Base-by-base conservation (phyloP, 2,797 vertebrate genomes). In the Megaceryle alcyon region DNA sequence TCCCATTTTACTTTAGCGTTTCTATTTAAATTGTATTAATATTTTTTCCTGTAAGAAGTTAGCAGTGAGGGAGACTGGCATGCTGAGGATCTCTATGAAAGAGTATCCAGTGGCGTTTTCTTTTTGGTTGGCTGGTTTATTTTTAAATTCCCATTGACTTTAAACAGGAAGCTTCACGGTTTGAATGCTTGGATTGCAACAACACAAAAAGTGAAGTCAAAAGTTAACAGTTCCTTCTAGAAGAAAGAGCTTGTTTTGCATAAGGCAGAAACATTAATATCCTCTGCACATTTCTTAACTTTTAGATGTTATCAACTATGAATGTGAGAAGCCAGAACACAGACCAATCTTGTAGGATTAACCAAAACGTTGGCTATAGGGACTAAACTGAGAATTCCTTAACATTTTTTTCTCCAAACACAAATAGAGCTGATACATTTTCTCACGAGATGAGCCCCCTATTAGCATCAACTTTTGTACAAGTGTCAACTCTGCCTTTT, bases 301-400 rank as follows among this genome's bases (percentile, higher is more conserved):
- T 48, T 51, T 3, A 70, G 88, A 86, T 48, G 25, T 88, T 88
- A 92, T 77, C 82, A 86, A 11, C 68, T 90, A 82, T 54, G 61
- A 92, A 77, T 2, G 80, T 64, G 90, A 94, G 88, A 94, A 88
- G 44, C 29, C 84, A 84, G 75, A 95, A 66, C 57, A 84, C 53
- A 22, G 66, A 88, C 63, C 57, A 84, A 95, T 54, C 82, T 75
- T 81, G 18, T 25, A 57, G 77, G 85, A 92, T 70, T 94, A 91
- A 77, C 65, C 2, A 2, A 83, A 78, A 82, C 1, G 5, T 18
- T 14, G 29, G 51, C 64, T 73, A 5, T 1, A 26, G 35, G 76
- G 49, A 82, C 37, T 48, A 85, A 71, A 19, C 21, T 28, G 37
- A 91, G 33, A 72, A 86, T 46, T 82, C 87, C 85, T 53, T 22